A percentile compares a stretch with the other conserved stretches of the same genome.
Evolutionary conservation across 2,888 invertebrate species (phyloP).

Genomic region (Dendrolimus pini): DNA sequence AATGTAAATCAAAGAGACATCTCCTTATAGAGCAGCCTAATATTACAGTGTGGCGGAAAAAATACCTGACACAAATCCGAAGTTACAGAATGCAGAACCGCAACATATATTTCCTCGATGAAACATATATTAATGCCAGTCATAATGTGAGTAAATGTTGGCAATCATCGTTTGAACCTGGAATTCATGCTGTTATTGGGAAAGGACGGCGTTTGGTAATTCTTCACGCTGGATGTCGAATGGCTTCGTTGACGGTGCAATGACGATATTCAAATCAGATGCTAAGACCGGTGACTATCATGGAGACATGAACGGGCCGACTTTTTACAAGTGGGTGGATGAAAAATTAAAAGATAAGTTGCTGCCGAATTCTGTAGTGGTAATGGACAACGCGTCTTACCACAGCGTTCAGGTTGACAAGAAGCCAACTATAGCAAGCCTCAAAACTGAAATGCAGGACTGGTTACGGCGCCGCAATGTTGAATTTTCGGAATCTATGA

Average conservation of each 20-base stretch:
- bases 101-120: no score
- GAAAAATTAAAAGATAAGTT: no score
- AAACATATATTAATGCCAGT: no score
- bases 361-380: no score
- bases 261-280: neutral
- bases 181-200: constrained; percentile 6
- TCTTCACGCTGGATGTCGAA: constrained; percentile 7
- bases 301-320: neutral
- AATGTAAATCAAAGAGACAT: no score
- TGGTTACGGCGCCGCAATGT: constrained; percentile 5
- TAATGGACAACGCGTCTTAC: no score
- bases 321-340: no score
- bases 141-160: constrained; percentile 5
- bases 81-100: no score
- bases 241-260: constrained; percentile 6
- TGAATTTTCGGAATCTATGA: constrained; percentile 8
- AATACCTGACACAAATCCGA: no score
- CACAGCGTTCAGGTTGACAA: constrained; percentile 10
- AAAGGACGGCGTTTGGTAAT: constrained; percentile 4
- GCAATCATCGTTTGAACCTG: constrained; percentile 8
- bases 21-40: no score
- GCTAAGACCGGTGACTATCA: no score
- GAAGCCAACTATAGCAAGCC: constrained; percentile 13
- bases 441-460: constrained; percentile 14
- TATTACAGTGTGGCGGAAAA: no score